Base-by-base conservation (phyloP, 2,113 vertebrate genomes). In the Crypturellus undulatus region DNA sequence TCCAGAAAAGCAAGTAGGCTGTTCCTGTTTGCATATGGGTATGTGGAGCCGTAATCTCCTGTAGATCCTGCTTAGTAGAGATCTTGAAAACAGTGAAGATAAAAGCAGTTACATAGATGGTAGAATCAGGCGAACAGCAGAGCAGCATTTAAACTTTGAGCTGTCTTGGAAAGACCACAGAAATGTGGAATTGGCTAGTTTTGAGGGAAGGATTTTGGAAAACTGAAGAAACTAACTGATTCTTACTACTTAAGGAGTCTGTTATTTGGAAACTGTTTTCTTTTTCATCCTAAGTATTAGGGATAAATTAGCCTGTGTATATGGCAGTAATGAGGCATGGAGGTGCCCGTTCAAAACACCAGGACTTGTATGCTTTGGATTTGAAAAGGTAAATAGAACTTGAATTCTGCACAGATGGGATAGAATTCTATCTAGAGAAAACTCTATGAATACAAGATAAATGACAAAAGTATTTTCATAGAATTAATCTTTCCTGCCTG, bases 1-100 rank as follows among this genome's bases (percentile, higher is more conserved):
- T 95, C 90, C 85, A 90, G 68, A 77, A 94, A 26, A 1, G 2
- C 76, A 83, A 64, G 64, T 76, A 43, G 40, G 85, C 76, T 72
- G 45, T 71, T 90, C 59, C 42, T 75, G 32, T 30, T 90, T 83
- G 92, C 73, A 56, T 85, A 68, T 89, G 5, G 6, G 28, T 56
- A 59, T 81, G 88, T 78, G 65, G 80, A 90, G 19, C 62, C 86
- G 69, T 56, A 81, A 86, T 94, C 93, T 96, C 90, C 77, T 89
- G 60, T 59, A 86, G 80, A 89, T 68, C 47, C 73, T 90, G 86
- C 62, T 47, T 84, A 86, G 51, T 32, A 0, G 77, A 58, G 58
- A 20, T 68, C 38, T 89, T 81, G 81, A 64, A 81, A 89, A 0
- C 34, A 88, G 64, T 92, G 73, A 47, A 52, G 43, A 28, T 76